Evolutionary conservation across 2,888 invertebrate species (phyloP), one percentile per base, ranked within the genome.

Genomic region (Plagodis pulveraria): DNA sequence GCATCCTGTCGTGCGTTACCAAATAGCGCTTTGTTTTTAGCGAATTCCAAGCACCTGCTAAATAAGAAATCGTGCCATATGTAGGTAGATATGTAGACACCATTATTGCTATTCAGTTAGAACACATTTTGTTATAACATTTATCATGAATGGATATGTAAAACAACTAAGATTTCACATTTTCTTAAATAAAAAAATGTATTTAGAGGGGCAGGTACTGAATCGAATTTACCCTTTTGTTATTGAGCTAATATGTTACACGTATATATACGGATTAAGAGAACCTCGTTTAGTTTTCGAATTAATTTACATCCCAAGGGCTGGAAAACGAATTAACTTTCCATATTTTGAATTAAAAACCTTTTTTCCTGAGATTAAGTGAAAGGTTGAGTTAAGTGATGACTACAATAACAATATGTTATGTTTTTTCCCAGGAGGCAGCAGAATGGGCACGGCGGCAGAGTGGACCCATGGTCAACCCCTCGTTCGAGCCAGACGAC

Each of bases 401-500:
- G 5, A 9, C 5, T 38, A 9, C 38, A 38, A 38, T 38, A 38
- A 38, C 1, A 22, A 22, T 5, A 8, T 38, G 9, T 5, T 9
- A 40, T 11, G 10, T 49, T n/a, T 42, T 45, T 60, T 69, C 58
- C 81, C 81, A 91, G 91, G 90, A 90, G 63, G 84, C 83, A 46
- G 84, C 84, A 70, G 81, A 88, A 83, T 90, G 88, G 89, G 75
- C 80, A 36, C 78, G 86, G 33, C 78, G 86, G 59, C 81, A 81
- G 62, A 93, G 85, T 50, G 89, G 88, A 5, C 89, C 91, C 9
- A 87, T 89, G 84, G 77, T 89, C 72, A 93, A 93, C 73, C 93
- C 93, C 0, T 92, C 91, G 6, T 93, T 93, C 83, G 91, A 93
- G 59, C 88, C 91, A 12, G 93, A 93, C 74, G 93, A 93, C 68